Evolutionary conservation across 2,797 vertebrate genomes (phyloP), one percentile per base, ranked within the genome.

Genomic region (Catamblyrhynchus diadema): DNA sequence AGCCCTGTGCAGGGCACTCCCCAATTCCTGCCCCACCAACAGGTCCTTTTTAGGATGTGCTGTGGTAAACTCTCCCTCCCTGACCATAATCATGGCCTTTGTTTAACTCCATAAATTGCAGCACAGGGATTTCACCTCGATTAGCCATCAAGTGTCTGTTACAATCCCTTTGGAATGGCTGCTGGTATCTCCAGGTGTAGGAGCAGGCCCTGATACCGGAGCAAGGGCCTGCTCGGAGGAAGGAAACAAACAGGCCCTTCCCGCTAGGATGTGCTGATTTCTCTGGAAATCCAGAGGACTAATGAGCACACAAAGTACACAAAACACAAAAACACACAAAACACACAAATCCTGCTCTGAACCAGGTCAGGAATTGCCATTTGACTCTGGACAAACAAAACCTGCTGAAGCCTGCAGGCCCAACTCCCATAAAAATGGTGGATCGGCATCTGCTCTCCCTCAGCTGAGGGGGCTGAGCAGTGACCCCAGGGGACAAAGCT

Each of bases 391-490:
- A 7, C 2, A 19, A 66, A 10, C n/a, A 42, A n/a, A 81, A 14
- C 24, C 7, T 5, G 22, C n/a, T 23, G 54, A 61, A 50, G 27
- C 42, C 86, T 35, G 23, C 10, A 7, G 33, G 50, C 64, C 65
- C 5, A 0, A 4, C 27, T 13, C 9, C 16, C 1, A 0, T 0
- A 8, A 8, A 61, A 66, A 66, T 42, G 14, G 10, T 2, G 1
- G 0, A 2, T 69, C 51, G 25, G 10, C 3, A 0, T 10, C 25
- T 3, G 18, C 3, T 28, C 24, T 39, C 53, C 67, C 41, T 74
- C 22, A 27, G 45, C 48, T 27, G 8, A 7, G 54, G 14, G 33
- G 39, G 15, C 14, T 37, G 28, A 70, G 65, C 37, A 5, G 23
- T 3, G 4, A 17, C 48, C 15, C 5, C 14, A 3, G 25, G 10